Base-by-base conservation (phyloP, 2,113 vertebrate genomes). In the Melanotaenia duboulayi region DNA sequence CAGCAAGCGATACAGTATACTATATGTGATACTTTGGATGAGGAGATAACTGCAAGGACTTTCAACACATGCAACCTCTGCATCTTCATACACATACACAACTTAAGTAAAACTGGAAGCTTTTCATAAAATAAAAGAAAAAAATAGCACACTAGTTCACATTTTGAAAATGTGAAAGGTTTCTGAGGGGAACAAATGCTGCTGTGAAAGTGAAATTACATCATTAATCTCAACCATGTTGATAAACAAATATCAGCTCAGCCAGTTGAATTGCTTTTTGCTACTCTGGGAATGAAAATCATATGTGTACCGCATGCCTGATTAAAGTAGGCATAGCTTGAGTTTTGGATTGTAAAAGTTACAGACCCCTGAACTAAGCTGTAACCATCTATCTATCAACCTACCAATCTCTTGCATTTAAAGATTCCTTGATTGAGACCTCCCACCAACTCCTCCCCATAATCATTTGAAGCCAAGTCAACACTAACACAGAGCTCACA, bases 51-150 rank as follows among this genome's bases (percentile, higher is more conserved):
- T 76, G 32, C 32, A 35, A 9, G 32, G 32, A 3, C 32, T 35
- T 35, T 50, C 16, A 37, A 75, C 49, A 75, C 9, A 54, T 71
- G 32, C 20, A 58, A 62, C 70, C 23, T 56, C 19, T 32, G 39
- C 16, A 71, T 35, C 24, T 35, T 14, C 11, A 44, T 44, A 12
- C 16, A 12, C 11, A 44, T 44, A 44, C 16, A 9, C 8, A 28
- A n/a, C n/a, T n/a, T n/a, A n/a, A n/a, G n/a, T n/a, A n/a, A n/a
- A n/a, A n/a, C n/a, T n/a, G n/a, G n/a, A n/a, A n/a, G n/a, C n/a
- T n/a, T n/a, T n/a, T n/a, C n/a, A n/a, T n/a, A 42, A 51, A 69
- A 61, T 14, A 49, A 16, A 13, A 1, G 17, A 46, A 19, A 46
- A 19, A 4, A 46, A 44, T 1, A 44, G 42, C 42, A 44, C 2